Conservation (phyloP, 2,888 invertebrate genomes). For the Platycheirus albimanus region DNA sequence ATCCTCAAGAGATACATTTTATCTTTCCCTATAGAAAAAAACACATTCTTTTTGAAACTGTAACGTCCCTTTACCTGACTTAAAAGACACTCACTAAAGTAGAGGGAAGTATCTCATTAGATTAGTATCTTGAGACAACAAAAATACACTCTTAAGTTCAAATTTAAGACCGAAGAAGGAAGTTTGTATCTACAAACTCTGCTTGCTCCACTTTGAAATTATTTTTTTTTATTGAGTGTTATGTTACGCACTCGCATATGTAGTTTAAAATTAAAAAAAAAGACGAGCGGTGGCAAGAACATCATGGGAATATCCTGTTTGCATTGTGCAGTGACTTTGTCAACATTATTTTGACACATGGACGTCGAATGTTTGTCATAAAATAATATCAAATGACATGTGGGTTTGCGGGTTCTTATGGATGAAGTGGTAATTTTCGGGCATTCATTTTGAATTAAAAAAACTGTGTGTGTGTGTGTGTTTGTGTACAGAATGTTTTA, state of each 20-base stretch:
- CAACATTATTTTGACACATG: conserved; percentile 64
- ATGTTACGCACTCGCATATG: conserved; percentile 33
- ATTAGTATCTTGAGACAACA: conserved; percentile 66
- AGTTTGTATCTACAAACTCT: conserved; percentile 14
- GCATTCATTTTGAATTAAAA: conserved; percentile 22
- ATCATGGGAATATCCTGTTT: conserved; percentile 65
- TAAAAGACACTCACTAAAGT: conserved; percentile 28
- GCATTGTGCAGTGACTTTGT: conserved; percentile 50
- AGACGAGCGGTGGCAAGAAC: conserved; percentile 45
- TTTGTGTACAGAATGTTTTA: background rate
- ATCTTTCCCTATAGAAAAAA: background rate
- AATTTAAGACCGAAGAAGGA: conserved; percentile 40
- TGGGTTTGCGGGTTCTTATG: conserved; percentile 49
- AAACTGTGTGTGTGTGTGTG: background rate
- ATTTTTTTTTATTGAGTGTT: conserved; percentile 42
- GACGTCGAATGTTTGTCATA: conserved; percentile 61
- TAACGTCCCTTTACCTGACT: conserved; percentile 15
- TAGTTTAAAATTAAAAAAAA: conserved; percentile 5
- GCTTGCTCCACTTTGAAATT: conserved; percentile 36
- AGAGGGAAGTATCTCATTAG: conserved; percentile 67
- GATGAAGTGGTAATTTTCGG: conserved; percentile 46
- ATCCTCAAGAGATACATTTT: background rate
- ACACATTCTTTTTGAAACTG: background rate
- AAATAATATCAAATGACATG: conserved; percentile 62
- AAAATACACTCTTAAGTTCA: conserved; percentile 21